Evolutionary conservation across 2,888 invertebrate genomes (phyloP).

Genomic region (Euzophera pinguis): DNA sequence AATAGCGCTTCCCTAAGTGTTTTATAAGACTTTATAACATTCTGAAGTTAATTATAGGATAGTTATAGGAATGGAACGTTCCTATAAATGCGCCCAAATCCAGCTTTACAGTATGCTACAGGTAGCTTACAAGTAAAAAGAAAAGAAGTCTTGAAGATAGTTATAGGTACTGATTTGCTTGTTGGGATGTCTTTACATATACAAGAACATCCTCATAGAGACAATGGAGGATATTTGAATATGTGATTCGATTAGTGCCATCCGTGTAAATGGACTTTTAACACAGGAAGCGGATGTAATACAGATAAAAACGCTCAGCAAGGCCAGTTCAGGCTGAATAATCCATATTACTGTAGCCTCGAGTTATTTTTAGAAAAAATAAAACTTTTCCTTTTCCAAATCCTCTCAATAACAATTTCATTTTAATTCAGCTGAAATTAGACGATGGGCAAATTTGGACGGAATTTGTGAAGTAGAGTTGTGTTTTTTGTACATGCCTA

Average conservation of each 20-base stretch:
- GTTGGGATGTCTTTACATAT: no score
- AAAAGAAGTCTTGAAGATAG: no score
- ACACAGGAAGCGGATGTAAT: constrained; percentile 42
- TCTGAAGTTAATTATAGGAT: no score
- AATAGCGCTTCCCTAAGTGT: no score
- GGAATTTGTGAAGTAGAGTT: neutral
- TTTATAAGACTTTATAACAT: no score
- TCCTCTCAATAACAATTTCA: neutral
- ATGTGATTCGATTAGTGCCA: neutral
- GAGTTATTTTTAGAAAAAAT: constrained; percentile 42
- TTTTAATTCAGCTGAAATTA: neutral
- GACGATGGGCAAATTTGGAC: neutral
- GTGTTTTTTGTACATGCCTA: no score
- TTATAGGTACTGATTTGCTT: no score
- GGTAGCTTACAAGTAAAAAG: no score
- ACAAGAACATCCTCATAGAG: neutral
- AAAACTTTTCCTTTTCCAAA: constrained; percentile 21
- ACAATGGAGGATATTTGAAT: neutral
- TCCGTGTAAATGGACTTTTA: constrained; percentile 8
- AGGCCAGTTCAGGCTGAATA: constrained; percentile 31
- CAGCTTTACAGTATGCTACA: no score
- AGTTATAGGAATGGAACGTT: no score
- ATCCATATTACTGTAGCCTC: constrained; percentile 28
- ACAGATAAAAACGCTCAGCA: constrained; percentile 31
- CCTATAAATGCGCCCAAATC: no score